Conservation (phyloP, 2,113 vertebrate species). For the Brienomyrus brachyistius region DNA sequence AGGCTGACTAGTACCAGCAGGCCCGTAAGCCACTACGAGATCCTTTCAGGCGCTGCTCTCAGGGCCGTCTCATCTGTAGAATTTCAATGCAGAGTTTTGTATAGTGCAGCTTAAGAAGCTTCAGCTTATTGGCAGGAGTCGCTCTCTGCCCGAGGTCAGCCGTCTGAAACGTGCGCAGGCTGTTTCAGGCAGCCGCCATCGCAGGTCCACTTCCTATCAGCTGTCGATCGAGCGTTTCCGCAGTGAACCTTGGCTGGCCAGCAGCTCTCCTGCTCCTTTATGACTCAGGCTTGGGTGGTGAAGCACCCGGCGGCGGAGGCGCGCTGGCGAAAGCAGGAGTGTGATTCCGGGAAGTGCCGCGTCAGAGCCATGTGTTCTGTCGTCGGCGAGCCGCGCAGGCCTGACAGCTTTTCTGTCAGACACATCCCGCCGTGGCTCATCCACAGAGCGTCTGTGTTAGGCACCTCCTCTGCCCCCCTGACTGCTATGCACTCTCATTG, state of each 20-base stretch:
- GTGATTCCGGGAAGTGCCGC: neutral
- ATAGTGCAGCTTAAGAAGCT: neutral
- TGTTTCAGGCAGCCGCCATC: neutral
- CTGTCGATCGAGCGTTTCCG: neutral
- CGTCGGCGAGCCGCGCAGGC: neutral
- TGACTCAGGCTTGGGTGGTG: neutral
- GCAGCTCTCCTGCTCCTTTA: neutral
- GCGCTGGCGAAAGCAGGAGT: neutral
- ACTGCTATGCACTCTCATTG: neutral
- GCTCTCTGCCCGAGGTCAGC: neutral
- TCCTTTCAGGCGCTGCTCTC: neutral
- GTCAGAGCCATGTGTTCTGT: neutral
- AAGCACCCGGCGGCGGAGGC: neutral
- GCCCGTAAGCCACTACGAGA: neutral
- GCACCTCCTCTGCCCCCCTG: neutral
- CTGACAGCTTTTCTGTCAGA: constrained; percentile 2
- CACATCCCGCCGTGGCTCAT: neutral
- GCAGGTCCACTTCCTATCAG: neutral
- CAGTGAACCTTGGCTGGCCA: neutral
- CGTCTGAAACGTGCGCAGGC: neutral
- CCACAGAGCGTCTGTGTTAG: neutral
- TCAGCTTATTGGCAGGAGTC: neutral
- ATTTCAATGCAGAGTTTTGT: neutral
- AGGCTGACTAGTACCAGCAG: neutral
- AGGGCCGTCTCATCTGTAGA: neutral